Evolutionary conservation across 2,888 invertebrate genomes (phyloP).

Genomic region (Xanthia togata): DNA sequence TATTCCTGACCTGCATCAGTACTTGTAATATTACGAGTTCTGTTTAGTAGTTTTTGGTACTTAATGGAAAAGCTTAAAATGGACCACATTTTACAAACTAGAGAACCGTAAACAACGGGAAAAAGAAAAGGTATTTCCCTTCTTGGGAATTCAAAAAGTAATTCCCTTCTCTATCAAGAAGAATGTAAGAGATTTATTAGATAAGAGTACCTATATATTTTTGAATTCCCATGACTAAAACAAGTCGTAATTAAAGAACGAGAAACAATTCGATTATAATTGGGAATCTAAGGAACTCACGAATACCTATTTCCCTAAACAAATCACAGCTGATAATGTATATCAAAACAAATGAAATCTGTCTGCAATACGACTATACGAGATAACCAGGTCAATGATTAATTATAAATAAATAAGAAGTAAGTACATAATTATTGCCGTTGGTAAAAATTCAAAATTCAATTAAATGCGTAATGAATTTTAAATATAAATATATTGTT

Average conservation of each 20-base stretch:
- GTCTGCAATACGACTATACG: background rate
- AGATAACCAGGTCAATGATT: conserved; percentile 29
- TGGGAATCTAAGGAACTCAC: background rate
- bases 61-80: too few relatives aligned
- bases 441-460: too few relatives aligned
- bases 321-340: conserved; percentile 4
- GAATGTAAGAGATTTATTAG: too few relatives aligned
- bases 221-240: background rate
- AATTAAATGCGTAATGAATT: too few relatives aligned
- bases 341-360: background rate
- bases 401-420: background rate
- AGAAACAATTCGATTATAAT: background rate
- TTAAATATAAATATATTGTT: too few relatives aligned
- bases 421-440: background rate
- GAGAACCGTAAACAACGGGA: background rate
- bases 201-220: too few relatives aligned
- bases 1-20: background rate
- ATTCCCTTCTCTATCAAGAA: too few relatives aligned
- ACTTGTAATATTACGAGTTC: background rate
- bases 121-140: background rate
- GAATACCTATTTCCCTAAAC: background rate
- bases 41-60: background rate
- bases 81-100: too few relatives aligned
- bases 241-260: background rate
- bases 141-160: too few relatives aligned